A percentile compares a stretch with the other conserved stretches of the same genome.
phyloP scores from a whole-genome alignment of 2,888 invertebrate species.

The Metalampra italica region DNA sequence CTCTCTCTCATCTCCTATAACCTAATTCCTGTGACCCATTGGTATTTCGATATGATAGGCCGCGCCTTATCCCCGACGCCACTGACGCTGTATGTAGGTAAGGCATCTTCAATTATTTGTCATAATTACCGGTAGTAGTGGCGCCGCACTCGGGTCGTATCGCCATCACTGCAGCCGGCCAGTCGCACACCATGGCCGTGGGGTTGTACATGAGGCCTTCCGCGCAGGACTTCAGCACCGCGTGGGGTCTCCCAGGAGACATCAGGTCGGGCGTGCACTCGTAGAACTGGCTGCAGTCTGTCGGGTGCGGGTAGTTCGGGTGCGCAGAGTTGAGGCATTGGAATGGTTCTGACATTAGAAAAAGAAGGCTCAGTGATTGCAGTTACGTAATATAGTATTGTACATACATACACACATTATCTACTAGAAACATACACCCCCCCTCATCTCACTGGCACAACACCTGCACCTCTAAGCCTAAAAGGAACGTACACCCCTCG shows the following conservation, averaged over 20 bases:
- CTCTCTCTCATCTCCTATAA: too few relatives aligned
- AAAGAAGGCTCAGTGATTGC: background rate
- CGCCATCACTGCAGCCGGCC: slow-evolving; percentile 76
- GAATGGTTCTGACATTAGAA: slow-evolving; percentile 35
- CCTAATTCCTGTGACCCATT: too few relatives aligned
- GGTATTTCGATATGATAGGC: too few relatives aligned
- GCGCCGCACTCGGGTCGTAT: slow-evolving; percentile 80
- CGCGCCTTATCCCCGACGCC: too few relatives aligned
- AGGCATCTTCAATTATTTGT: too few relatives aligned
- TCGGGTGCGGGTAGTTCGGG: slow-evolving; percentile 80
- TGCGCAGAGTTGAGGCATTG: slow-evolving; percentile 63
- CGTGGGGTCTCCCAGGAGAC: slow-evolving; percentile 48
- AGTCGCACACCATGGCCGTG: slow-evolving; percentile 80
- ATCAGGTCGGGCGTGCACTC: slow-evolving; percentile 77
- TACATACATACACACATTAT: too few relatives aligned
- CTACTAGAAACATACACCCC: too few relatives aligned
- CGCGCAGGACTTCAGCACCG: slow-evolving; percentile 83
- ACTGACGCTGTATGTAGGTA: background rate
- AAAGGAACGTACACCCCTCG: too few relatives aligned
- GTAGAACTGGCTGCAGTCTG: slow-evolving; percentile 83
- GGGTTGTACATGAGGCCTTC: slow-evolving; percentile 83
- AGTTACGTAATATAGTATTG: too few relatives aligned
- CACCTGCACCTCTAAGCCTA: too few relatives aligned
- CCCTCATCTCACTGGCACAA: too few relatives aligned
- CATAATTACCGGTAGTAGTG: slow-evolving; percentile 5